Conservation (phyloP, 2,113 vertebrate genomes). For the Hucho hucho region DNA sequence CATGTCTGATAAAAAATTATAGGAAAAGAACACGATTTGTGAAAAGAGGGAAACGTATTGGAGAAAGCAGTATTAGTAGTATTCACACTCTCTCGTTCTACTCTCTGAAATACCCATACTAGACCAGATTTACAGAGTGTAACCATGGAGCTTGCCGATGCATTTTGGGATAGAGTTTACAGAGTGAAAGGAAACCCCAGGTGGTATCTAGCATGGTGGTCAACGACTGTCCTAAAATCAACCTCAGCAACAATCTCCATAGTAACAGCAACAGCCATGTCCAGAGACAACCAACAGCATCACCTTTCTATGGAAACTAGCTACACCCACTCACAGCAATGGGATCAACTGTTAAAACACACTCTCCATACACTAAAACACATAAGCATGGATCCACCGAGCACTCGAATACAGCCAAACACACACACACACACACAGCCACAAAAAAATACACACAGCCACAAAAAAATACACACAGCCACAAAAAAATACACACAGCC, state of each 20-base stretch:
- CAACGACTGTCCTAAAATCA: slow-evolving; percentile 12
- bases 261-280: slow-evolving; percentile 33
- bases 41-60: no score
- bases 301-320: not conserved
- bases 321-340: slow-evolving; percentile 20
- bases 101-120: no score
- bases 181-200: slow-evolving; percentile 12
- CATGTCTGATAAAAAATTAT: no score
- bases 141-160: not conserved
- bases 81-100: no score
- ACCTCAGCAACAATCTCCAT: slow-evolving; percentile 28
- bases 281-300: slow-evolving; percentile 12
- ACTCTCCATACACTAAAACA: slow-evolving; percentile 7
- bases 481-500: slow-evolving; percentile 9
- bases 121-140: not conserved
- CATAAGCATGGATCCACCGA: not conserved
- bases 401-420: not conserved
- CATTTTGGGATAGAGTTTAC: not conserved
- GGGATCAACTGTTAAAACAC: slow-evolving; percentile 12
- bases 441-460: not conserved
- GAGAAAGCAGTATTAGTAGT: no score
- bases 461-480: slow-evolving; percentile 14
- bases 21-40: no score
- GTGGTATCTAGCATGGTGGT: not conserved
- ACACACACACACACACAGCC: not conserved